Evolutionary conservation across 1,140 invertebrate genomes (phyloP), one percentile per base, ranked within the genome.

Genomic region (Thaumetopoea pityocampa): DNA sequence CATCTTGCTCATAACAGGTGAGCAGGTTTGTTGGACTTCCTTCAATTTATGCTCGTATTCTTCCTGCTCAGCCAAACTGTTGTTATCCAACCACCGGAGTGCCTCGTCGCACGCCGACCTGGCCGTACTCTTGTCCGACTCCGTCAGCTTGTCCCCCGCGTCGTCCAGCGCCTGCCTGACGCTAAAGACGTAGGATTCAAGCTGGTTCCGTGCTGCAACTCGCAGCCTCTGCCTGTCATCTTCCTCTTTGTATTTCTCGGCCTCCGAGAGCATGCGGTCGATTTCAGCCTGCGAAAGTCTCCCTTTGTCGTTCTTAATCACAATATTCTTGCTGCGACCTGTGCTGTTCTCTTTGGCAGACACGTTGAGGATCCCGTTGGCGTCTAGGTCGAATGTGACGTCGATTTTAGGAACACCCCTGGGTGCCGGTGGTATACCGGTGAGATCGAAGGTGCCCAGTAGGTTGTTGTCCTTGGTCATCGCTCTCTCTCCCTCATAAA

Each of bases 291-390:
- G 95, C 4, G 91, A 92, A 3, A 98, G 85, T 12, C 96, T 88
- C 2, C 96, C 95, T 72, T 96, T 97, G 77, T 98, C 96, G 70
- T 98, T 98, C 34, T 93, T 95, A 34, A 98, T 98, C 10, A 93
- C 91, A 45, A 94, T 93, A 60, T 91, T 92, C 65, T 94, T 92
- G 17, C 88, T 88, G 46, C 91, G 91, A 11, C 92, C 92, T 2
- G 92, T 93, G 51, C 91, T 92, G 53, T 69, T 73, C 36, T 82
- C 78, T 37, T 83, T 85, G 10, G 88, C 88, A 0, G 88, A 87
- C 1, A 93, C 92, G 56, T 89, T 90, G 20, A 93, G 73, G 17
- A 93, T 91, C 11, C 91, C 92, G 51, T 92, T 92, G 1, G 90
- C 90, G 53, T 91, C 90, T 20, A 91, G 67, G 49, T 91, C 89